phyloP scores from a whole-genome alignment of 2,888 invertebrate genomes.

The Luperina nickerlii region DNA sequence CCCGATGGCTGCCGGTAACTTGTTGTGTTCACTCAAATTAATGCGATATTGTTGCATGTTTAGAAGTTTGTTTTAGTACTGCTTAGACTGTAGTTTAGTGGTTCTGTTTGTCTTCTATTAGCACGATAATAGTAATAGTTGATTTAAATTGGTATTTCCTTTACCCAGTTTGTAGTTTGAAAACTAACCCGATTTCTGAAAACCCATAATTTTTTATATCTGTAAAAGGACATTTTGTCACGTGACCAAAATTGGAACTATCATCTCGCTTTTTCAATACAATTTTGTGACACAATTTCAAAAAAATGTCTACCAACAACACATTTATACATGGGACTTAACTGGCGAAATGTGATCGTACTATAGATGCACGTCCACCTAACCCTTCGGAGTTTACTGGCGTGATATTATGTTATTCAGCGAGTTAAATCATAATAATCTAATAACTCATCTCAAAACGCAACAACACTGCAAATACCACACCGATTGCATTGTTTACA shows the following conservation, averaged over 20 bases:
- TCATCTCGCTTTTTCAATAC: too few relatives aligned
- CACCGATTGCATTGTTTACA: conserved; percentile 24
- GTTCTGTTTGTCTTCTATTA: not conserved
- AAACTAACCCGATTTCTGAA: not conserved
- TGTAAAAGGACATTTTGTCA: too few relatives aligned
- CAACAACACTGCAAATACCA: not conserved
- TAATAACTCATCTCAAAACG: not conserved
- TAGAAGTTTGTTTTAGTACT: conserved; percentile 21
- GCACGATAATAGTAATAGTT: not conserved
- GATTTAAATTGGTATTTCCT: not conserved
- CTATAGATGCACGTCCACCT: not conserved
- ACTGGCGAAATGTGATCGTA: not conserved
- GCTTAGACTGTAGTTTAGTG: not conserved
- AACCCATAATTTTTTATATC: not conserved
- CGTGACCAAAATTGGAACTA: too few relatives aligned
- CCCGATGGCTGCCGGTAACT: conserved; percentile 22
- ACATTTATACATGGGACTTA: not conserved
- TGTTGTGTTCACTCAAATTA: conserved; percentile 50
- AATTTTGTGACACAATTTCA: too few relatives aligned
- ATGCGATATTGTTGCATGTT: conserved; percentile 42
- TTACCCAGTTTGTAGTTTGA: not conserved
- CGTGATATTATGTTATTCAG: not conserved
- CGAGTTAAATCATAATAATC: not conserved
- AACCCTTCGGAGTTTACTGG: not conserved
- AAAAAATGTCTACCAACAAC: too few relatives aligned